phyloP scores from a whole-genome alignment of 1,140 invertebrate species.

The Aphaenogaster floridana region DNA sequence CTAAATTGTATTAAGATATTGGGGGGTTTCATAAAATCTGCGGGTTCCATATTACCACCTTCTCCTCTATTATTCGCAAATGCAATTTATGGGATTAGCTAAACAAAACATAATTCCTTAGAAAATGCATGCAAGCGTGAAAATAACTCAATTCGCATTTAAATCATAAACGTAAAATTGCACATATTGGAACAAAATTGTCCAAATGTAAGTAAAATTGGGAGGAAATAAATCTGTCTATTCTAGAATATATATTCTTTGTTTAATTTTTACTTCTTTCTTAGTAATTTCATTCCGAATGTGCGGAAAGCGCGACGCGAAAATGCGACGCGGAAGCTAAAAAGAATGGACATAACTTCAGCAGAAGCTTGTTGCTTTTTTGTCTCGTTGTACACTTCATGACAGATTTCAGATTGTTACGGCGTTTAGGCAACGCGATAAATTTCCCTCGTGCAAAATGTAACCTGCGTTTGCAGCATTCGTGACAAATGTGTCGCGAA shows the following conservation, averaged over 20 bases:
- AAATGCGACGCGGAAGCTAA: neutral
- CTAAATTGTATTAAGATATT: no score
- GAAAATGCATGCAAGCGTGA: neutral
- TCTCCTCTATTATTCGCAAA: neutral
- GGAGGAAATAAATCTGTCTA: neutral
- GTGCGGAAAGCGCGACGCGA: neutral
- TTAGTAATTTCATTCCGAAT: neutral
- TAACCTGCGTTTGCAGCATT: conserved; percentile 39
- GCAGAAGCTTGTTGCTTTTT: neutral
- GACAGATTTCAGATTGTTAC: conserved; percentile 22
- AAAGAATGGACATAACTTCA: neutral
- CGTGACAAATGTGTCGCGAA: neutral
- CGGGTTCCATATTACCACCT: no score
- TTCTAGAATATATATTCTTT: neutral
- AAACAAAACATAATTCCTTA: neutral
- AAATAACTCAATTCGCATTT: neutral
- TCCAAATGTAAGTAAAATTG: neutral
- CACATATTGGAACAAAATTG: neutral
- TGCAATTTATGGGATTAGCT: neutral
- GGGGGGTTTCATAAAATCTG: no score
- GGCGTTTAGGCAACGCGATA: neutral
- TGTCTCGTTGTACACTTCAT: neutral
- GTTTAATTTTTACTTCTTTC: neutral
- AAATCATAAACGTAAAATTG: neutral
- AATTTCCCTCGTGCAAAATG: conserved; percentile 36